Evolutionary conservation across 1,140 invertebrate species (phyloP).

Genomic region (Dendrolimus kikuchii): DNA sequence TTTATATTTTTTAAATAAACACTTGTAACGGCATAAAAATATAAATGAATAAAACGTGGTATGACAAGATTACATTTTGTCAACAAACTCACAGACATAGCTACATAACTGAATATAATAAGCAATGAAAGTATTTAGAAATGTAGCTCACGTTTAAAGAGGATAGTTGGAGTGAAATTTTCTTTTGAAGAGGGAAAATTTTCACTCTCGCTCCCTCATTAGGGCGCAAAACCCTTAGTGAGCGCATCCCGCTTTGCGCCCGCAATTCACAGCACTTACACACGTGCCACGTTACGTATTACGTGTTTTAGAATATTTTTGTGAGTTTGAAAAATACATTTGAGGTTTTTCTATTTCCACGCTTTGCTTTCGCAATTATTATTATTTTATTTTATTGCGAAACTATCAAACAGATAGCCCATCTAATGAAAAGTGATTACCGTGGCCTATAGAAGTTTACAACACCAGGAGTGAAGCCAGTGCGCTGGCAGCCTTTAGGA

Average conservation of each 20-base stretch:
- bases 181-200: slow-evolving; percentile 56
- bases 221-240: slow-evolving; percentile 40
- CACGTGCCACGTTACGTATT: slow-evolving; percentile 23
- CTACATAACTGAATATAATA: slow-evolving; percentile 17
- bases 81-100: too few species aligned
- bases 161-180: slow-evolving; percentile 48
- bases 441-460: too few species aligned
- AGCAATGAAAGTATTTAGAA: slow-evolving; percentile 36
- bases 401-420: too few species aligned
- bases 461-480: too few species aligned
- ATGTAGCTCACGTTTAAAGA: slow-evolving; percentile 41
- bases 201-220: slow-evolving; percentile 53
- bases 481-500: too few species aligned
- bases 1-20: too few species aligned
- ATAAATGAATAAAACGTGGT: too few species aligned
- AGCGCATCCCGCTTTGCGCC: slow-evolving; percentile 42
- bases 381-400: too few species aligned
- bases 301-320: slow-evolving; percentile 12
- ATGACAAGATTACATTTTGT: too few species aligned
- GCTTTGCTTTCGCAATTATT: too few species aligned
- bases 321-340: slow-evolving; percentile 4
- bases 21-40: too few species aligned
- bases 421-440: too few species aligned
- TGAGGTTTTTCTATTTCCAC: neutral
- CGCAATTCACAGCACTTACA: slow-evolving; percentile 45